phyloP scores from a whole-genome alignment of 2,888 invertebrate species.

The Andrena minutula region DNA sequence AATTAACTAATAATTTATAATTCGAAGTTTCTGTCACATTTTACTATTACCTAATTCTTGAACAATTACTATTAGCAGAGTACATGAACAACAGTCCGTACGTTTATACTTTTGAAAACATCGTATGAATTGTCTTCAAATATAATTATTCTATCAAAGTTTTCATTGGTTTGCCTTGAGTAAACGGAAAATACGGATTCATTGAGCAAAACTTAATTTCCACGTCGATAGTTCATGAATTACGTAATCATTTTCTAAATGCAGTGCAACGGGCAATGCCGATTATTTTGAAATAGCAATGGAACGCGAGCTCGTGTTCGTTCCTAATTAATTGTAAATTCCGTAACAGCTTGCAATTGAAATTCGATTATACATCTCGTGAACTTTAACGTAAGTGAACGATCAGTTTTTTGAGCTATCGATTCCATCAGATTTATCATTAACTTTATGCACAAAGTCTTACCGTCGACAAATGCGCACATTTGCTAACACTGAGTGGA shows the following conservation, averaged over 20 bases:
- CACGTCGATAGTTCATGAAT: not conserved
- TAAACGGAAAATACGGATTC: too few relatives aligned
- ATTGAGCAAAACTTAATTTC: too few relatives aligned
- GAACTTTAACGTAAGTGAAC: constrained; percentile 42
- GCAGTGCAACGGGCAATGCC: not conserved
- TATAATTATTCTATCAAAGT: too few relatives aligned
- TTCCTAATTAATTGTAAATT: constrained; percentile 48
- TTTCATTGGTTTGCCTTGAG: too few relatives aligned
- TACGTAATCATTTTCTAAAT: constrained; percentile 13
- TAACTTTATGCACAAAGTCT: constrained; percentile 22
- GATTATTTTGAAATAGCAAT: constrained; percentile 15
- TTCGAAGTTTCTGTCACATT: not conserved
- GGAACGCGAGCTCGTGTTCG: not conserved
- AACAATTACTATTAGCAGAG: not conserved
- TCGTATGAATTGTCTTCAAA: too few relatives aligned
- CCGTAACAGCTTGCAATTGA: constrained; percentile 36
- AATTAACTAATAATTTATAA: not conserved
- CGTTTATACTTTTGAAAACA: not conserved
- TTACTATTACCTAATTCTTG: not conserved
- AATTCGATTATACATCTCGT: constrained; percentile 37
- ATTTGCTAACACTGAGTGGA: not conserved
- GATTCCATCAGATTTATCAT: constrained; percentile 28
- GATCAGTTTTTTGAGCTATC: constrained; percentile 49
- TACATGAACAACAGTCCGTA: not conserved
- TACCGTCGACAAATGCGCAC: constrained; percentile 2